These are phyloP conservation scores for Hippocampus barbouri DNA, from an alignment of 2,113 vertebrate genomes.

Conservation along the genomic window DNA sequence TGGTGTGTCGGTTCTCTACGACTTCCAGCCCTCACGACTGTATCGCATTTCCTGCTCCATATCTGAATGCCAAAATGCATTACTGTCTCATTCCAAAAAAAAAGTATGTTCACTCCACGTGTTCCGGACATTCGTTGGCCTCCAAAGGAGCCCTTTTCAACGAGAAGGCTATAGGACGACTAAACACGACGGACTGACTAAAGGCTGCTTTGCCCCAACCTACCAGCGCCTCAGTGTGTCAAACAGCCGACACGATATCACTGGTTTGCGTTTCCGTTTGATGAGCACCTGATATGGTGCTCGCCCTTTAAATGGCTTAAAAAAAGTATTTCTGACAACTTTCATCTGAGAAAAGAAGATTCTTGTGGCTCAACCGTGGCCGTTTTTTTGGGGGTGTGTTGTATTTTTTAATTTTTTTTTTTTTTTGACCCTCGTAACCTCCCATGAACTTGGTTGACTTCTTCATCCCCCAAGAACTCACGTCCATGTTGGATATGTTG, in stretches of 20 bases:
- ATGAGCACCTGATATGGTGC: constrained; percentile 52
- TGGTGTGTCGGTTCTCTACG: constrained; percentile 33
- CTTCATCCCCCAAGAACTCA: constrained; percentile 59
- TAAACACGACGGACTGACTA: constrained; percentile 48
- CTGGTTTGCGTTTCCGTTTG: constrained; percentile 43
- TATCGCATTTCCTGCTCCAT: constrained; percentile 36
- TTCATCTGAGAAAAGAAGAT: constrained; percentile 56
- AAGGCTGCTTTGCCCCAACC: constrained; percentile 33
- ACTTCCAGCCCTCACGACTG: constrained; percentile 27
- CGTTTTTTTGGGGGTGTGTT: constrained; percentile 26
- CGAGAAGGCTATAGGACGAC: constrained; percentile 49
- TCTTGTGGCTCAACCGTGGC: constrained; percentile 58
- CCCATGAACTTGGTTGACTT: constrained; percentile 66
- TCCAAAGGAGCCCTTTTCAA: constrained; percentile 44
- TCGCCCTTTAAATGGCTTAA: constrained; percentile 57
- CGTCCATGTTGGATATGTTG: constrained; percentile 58
- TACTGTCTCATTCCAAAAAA: constrained; percentile 57
- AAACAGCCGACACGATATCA: constrained; percentile 42
- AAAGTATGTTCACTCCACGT: constrained; percentile 43
- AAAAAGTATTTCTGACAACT: constrained; percentile 53
- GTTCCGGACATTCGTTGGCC: constrained; percentile 50
- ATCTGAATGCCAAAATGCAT: constrained; percentile 45
- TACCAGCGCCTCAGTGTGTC: constrained; percentile 26
- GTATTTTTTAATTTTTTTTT: constrained; percentile 45
- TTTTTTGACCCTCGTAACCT: constrained; percentile 63